phyloP scores from a whole-genome alignment of 2,113 vertebrate species.

The Odobenus rosmarus region DNA sequence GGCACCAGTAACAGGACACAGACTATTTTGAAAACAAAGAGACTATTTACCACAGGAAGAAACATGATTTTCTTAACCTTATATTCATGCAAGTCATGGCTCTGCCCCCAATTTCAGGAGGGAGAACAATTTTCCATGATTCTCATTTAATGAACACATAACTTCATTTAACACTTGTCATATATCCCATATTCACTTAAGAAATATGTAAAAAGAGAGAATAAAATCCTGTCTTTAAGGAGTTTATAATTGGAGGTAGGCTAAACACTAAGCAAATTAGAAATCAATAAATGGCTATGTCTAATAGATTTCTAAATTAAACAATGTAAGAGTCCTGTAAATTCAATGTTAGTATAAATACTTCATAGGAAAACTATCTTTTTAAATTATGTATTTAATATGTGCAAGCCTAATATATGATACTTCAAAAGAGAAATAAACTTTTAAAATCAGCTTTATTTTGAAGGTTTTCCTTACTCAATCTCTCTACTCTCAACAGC shows the following conservation, averaged over 20 bases:
- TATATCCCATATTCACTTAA: neutral
- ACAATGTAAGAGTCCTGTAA: neutral
- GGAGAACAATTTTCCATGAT: neutral
- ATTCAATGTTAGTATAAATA: neutral
- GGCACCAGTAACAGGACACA: neutral
- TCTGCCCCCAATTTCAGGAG: neutral
- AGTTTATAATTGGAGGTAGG: neutral
- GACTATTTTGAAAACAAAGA: constrained; percentile 38
- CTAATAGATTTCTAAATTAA: constrained; percentile 21
- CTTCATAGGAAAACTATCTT: neutral
- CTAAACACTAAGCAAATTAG: constrained; percentile 19
- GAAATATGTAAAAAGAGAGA: neutral
- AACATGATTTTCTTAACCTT: neutral
- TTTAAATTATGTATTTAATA: constrained; percentile 32
- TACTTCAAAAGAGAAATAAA: neutral
- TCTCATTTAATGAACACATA: neutral
- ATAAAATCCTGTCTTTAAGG: neutral
- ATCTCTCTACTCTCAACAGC: neutral
- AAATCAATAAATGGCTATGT: neutral
- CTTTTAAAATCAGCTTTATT: neutral
- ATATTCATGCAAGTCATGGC: neutral
- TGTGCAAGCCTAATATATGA: neutral
- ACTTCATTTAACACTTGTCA: neutral
- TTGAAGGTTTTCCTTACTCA: neutral
- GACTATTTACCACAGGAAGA: neutral